Evolutionary conservation across 2,888 invertebrate species (phyloP).

Genomic region (Temnothorax ravouxi): DNA sequence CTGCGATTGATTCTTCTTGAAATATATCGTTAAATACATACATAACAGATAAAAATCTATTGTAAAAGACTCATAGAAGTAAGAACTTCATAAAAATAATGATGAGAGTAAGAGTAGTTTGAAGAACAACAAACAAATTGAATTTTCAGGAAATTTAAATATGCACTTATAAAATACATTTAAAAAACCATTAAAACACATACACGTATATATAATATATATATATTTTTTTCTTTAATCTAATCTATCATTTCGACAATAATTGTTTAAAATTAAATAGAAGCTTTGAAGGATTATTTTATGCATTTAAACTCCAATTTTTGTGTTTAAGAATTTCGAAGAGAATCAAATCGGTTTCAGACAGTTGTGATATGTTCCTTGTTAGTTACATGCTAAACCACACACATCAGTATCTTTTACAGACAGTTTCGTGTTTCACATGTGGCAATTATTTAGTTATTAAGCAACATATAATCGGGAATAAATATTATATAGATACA

Average conservation of each 20-base stretch:
- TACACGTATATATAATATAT: no score
- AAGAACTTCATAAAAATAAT: not conserved
- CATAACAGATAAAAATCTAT: not conserved
- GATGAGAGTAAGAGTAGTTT: not conserved
- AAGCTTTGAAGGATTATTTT: not conserved
- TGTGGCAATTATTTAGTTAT: not conserved
- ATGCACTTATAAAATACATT: not conserved
- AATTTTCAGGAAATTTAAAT: not conserved
- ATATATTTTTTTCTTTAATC: not conserved
- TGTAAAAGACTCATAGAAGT: not conserved
- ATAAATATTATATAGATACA: not conserved
- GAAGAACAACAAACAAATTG: not conserved
- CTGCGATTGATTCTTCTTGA: not conserved
- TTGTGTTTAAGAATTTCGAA: not conserved
- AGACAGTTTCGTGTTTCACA: not conserved
- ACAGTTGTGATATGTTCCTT: not conserved
- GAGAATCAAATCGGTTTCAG: not conserved
- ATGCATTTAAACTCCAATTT: not conserved
- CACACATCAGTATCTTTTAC: not conserved
- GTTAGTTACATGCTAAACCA: not conserved
- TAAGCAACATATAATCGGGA: no score
- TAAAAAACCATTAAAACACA: not conserved
- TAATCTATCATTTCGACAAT: not conserved
- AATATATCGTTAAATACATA: not conserved
- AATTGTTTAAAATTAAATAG: not conserved